Evolutionary conservation across 2,888 invertebrate species (phyloP), one percentile per base, ranked within the genome.

Genomic region (Plutella xylostella): DNA sequence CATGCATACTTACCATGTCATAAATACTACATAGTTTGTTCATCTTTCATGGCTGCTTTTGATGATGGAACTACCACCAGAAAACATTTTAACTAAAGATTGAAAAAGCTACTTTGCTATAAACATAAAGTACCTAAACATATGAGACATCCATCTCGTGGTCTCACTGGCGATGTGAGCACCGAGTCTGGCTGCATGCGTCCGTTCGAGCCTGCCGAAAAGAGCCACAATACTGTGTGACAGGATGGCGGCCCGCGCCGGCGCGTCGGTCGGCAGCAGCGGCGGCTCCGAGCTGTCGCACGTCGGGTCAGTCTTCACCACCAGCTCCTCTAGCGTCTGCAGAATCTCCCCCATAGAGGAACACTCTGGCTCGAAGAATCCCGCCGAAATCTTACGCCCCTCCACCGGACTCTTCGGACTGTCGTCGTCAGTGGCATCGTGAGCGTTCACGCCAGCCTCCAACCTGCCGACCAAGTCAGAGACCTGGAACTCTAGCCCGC

Each of bases 141-240:
- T 86, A 61, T 93, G 90, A 43, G 93, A 89, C 59, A 96, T 84
- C 96, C 96, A 96, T 54, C 93, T 82, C 4, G 93, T 92, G 0
- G 94, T 93, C 63, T 96, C 96, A 22, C 91, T 90, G 0, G 92
- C 91, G 54, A 97, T 88, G 58, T 92, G 90, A 33, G 90, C 89
- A 34, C 93, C 92, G 17, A 97, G 85, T 57, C 92, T 89, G 45
- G 92, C 89, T 44, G 96, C 87, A 68, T 94, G 92, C 52, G 87
- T 85, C 35, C 92, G 85, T 51, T 94, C 93, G 51, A 97, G 71
- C 43, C 93, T 90, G n/a, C 93, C 91, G 51, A 94, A 89, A 63
- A 94, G 92, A 1, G 96, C 95, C 4, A 92, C 90, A 54, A 97
- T 87, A 64, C 93, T 92, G 68, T 96, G 96, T n/a, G 94, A 91